Evolutionary conservation across 1,140 invertebrate genomes (phyloP).

Genomic region (Phymastichus coffea): DNA sequence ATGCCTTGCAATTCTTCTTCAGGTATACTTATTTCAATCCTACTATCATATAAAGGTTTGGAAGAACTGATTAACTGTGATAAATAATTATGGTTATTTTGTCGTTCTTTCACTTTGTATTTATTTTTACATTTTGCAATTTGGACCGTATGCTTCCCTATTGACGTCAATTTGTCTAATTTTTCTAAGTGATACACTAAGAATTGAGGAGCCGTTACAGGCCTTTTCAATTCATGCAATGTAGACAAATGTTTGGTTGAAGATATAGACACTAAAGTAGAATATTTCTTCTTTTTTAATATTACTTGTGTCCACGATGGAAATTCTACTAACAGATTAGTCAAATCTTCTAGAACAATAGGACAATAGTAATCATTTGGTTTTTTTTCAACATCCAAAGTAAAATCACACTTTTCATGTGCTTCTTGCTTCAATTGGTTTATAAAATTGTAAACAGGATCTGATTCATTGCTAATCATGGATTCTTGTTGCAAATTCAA

Average conservation of each 20-base stretch:
- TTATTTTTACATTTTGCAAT: constrained; percentile 1
- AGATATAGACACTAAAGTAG: constrained; percentile 4
- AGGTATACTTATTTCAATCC: constrained; percentile 4
- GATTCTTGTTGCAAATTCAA: background rate
- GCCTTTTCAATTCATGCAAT: background rate
- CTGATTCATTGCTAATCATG: background rate
- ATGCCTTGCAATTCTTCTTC: no score
- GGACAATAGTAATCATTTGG: constrained; percentile 23
- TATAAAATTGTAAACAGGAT: constrained; percentile 19
- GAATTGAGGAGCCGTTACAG: constrained; percentile 6
- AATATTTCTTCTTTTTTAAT: background rate
- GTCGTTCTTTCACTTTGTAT: background rate
- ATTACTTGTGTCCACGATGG: constrained; percentile 25
- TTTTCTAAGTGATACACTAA: constrained; percentile 5
- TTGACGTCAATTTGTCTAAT: background rate
- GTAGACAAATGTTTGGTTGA: constrained; percentile 2
- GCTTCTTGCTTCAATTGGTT: constrained; percentile 15
- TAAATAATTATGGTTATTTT: constrained; percentile 9
- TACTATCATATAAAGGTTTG: background rate
- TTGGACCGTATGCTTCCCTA: background rate
- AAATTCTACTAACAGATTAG: constrained; percentile 16
- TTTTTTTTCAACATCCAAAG: background rate
- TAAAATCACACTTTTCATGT: constrained; percentile 20
- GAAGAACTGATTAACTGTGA: background rate
- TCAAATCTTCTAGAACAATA: constrained; percentile 17